These are phyloP conservation scores for Gastrophysa polygoni DNA, from an alignment of 2,888 invertebrate genomes.

Conservation along the genomic window DNA sequence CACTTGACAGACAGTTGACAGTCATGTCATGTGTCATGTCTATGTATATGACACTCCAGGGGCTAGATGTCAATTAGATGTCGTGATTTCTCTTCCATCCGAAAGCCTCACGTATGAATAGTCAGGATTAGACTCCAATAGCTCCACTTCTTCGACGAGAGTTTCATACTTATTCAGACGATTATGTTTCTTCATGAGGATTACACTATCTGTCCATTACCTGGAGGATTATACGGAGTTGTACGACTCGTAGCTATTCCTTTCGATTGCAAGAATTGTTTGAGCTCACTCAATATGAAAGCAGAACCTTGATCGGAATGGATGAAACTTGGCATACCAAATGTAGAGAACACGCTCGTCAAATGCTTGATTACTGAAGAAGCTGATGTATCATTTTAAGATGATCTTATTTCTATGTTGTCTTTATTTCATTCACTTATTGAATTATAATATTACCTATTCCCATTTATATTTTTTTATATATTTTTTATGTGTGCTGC, in stretches of 20 bases:
- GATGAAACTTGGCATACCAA: slow-evolving; percentile 33
- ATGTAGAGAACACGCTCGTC: slow-evolving; percentile 13
- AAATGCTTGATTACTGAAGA: slow-evolving; percentile 28
- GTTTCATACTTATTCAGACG: slow-evolving; percentile 30
- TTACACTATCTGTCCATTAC: slow-evolving; percentile 33
- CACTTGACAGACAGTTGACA: too few relatives aligned
- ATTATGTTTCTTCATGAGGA: slow-evolving; percentile 26
- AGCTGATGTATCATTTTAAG: slow-evolving; percentile 26
- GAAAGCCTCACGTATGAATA: slow-evolving; percentile 28
- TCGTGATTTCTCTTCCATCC: slow-evolving; percentile 30
- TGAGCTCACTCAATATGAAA: slow-evolving; percentile 28
- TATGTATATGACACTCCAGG: too few relatives aligned
- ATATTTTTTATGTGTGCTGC: too few relatives aligned
- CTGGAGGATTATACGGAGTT: slow-evolving; percentile 34
- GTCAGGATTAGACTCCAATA: slow-evolving; percentile 32
- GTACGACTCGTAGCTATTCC: slow-evolving; percentile 33
- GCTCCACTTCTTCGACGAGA: slow-evolving; percentile 34
- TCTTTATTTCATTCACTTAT: too few relatives aligned
- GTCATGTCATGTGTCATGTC: too few relatives aligned
- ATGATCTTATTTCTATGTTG: too few relatives aligned
- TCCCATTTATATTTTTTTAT: too few relatives aligned
- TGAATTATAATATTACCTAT: too few relatives aligned
- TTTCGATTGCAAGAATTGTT: slow-evolving; percentile 19
- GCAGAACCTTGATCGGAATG: slow-evolving; percentile 30
- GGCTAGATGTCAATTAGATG: slow-evolving; percentile 26